phyloP scores from a whole-genome alignment of 2,113 vertebrate species.

The Theristicus caerulescens region DNA sequence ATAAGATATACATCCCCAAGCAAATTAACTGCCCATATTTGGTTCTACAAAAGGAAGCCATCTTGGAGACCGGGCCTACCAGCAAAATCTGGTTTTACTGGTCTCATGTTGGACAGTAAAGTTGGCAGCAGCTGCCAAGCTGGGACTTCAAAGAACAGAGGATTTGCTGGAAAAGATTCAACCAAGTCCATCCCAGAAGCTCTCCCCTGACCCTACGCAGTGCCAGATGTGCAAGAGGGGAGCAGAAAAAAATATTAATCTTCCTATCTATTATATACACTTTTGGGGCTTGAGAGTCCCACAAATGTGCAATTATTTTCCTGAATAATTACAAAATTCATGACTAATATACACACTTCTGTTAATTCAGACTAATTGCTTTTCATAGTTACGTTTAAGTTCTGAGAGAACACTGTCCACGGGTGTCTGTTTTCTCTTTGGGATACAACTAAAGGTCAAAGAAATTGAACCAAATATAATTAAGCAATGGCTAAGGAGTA shows the following conservation, averaged over 20 bases:
- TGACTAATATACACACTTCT: neutral
- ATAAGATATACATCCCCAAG: neutral
- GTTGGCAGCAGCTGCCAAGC: neutral
- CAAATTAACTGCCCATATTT: constrained; percentile 24
- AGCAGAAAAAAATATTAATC: neutral
- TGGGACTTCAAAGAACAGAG: constrained; percentile 20
- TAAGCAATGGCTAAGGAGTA: neutral
- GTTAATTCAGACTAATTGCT: constrained; percentile 2
- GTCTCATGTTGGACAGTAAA: constrained; percentile 34
- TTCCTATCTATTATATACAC: neutral
- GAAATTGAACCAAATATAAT: neutral
- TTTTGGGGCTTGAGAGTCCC: neutral
- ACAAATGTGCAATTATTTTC: neutral
- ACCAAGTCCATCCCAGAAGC: neutral
- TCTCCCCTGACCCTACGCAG: neutral
- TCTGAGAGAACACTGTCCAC: neutral
- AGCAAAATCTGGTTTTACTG: constrained; percentile 42
- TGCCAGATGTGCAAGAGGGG: accelerated
- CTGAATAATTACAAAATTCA: neutral
- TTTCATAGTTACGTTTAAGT: neutral
- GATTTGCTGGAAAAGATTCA: neutral
- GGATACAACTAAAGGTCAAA: neutral
- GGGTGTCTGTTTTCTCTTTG: neutral
- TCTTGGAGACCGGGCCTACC: neutral
- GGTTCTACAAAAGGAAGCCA: constrained; percentile 10